phyloP scores from a whole-genome alignment of 2,888 invertebrate species.

The Enchytraeus crypticus region DNA sequence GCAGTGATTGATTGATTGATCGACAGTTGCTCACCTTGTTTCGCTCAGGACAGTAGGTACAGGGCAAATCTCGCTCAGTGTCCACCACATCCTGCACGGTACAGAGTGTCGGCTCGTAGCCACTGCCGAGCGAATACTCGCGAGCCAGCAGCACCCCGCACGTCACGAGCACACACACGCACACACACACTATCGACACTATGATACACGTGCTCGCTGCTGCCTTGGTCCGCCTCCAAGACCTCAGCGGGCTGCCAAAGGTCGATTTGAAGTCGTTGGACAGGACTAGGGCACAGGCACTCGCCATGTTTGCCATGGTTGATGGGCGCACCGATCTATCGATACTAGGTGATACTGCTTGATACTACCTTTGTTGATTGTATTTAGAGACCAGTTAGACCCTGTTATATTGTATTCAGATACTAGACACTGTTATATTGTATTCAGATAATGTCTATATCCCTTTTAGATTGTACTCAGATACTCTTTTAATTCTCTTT shows the following conservation, averaged over 20 bases:
- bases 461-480: no score
- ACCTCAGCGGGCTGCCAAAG: conserved; percentile 6
- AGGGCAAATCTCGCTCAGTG: conserved; percentile 11
- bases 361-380: no score
- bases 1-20: no score
- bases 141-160: conserved; percentile 29
- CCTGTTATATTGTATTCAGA: no score
- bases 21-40: neutral
- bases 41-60: conserved; percentile 21
- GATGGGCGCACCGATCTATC: no score
- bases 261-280: conserved; percentile 10
- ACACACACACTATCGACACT: conserved; percentile 25
- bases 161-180: conserved; percentile 27
- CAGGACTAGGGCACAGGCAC: conserved; percentile 14
- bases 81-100: conserved; percentile 17
- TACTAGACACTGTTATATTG: no score
- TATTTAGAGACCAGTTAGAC: no score
- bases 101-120: conserved; percentile 23
- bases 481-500: no score
- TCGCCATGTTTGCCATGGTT: conserved; percentile 18
- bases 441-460: no score
- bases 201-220: conserved; percentile 27
- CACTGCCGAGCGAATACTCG: conserved; percentile 26
- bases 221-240: conserved; percentile 8
- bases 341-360: no score